Percentiles rank a stretch among this genome's conserved stretches.
Conservation (phyloP, 2,888 invertebrate genomes). For the Notodonta dromedarius region DNA sequence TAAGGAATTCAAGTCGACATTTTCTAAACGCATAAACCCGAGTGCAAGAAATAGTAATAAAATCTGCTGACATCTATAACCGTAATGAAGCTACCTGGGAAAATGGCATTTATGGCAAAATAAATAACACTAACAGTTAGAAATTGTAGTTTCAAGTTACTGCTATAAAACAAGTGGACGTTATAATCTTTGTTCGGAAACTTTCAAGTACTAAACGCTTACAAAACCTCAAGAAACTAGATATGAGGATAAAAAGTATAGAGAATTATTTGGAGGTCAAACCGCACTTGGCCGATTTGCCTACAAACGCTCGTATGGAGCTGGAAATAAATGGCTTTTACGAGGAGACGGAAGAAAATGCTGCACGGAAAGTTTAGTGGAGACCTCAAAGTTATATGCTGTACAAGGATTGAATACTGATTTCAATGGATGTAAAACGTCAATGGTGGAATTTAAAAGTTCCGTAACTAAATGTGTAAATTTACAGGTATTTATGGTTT, state of each 20-base stretch:
- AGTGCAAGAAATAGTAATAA: too few species aligned
- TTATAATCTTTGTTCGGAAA: not conserved
- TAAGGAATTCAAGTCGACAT: too few species aligned
- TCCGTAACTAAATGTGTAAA: not conserved
- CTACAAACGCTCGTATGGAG: conserved; percentile 21
- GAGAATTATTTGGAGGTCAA: conserved; percentile 12
- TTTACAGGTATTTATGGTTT: too few species aligned
- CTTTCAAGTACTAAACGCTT: conserved; percentile 3
- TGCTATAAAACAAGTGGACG: conserved; percentile 1
- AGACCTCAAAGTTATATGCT: conserved; percentile 1
- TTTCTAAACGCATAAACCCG: too few species aligned
- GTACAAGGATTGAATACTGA: conserved; percentile 3
- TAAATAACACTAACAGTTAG: too few species aligned
- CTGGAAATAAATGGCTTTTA: not conserved
- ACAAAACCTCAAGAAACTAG: conserved; percentile 16
- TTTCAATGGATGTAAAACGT: not conserved
- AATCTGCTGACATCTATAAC: too few species aligned
- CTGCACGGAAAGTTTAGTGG: conserved; percentile 5
- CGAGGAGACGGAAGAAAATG: not conserved
- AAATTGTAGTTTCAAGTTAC: not conserved
- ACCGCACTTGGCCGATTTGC: conserved; percentile 34
- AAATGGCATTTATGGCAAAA: too few species aligned
- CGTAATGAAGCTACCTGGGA: too few species aligned
- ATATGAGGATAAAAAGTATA: conserved; percentile 20
- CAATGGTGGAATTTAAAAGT: not conserved